These are phyloP conservation scores for Pelecanus crispus DNA, from an alignment of 2,113 vertebrate genomes.

Conservation along the genomic window DNA sequence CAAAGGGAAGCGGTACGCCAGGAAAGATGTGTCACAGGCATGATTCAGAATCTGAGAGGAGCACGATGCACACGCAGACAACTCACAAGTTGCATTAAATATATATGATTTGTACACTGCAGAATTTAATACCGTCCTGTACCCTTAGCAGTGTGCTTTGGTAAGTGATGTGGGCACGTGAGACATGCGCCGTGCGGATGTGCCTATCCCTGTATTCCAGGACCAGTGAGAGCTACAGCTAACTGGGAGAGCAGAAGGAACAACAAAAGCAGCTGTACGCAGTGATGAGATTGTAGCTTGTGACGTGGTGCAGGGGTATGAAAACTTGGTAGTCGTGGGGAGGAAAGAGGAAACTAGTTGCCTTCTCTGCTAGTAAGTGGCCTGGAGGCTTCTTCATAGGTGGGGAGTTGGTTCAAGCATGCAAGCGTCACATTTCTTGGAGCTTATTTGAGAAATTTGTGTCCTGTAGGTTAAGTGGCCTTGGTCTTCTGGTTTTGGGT, in stretches of 20 bases:
- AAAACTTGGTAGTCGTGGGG: not conserved
- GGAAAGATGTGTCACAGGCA: not conserved
- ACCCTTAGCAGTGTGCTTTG: fast-evolving
- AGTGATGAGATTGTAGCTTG: not conserved
- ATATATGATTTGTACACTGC: not conserved
- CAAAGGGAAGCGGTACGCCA: not conserved
- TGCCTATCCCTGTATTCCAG: not conserved
- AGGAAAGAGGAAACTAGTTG: not conserved
- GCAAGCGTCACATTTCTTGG: too few species aligned
- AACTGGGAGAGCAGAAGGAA: not conserved
- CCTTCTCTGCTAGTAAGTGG: too few species aligned
- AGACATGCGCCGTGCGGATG: fast-evolving
- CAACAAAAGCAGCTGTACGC: not conserved
- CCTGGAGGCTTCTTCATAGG: not conserved
- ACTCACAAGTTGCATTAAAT: too few species aligned
- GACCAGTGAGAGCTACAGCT: not conserved
- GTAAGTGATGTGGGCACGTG: fast-evolving
- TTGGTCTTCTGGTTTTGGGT: not conserved
- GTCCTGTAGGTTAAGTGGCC: not conserved
- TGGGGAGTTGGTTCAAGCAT: not conserved
- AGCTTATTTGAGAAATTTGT: not conserved
- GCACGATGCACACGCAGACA: fast-evolving
- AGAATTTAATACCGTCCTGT: too few species aligned
- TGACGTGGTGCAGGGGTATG: not conserved
- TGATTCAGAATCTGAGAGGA: not conserved